Evolutionary conservation across 2,797 vertebrate genomes (phyloP).

Genomic region (Setipinna tenuifilis): DNA sequence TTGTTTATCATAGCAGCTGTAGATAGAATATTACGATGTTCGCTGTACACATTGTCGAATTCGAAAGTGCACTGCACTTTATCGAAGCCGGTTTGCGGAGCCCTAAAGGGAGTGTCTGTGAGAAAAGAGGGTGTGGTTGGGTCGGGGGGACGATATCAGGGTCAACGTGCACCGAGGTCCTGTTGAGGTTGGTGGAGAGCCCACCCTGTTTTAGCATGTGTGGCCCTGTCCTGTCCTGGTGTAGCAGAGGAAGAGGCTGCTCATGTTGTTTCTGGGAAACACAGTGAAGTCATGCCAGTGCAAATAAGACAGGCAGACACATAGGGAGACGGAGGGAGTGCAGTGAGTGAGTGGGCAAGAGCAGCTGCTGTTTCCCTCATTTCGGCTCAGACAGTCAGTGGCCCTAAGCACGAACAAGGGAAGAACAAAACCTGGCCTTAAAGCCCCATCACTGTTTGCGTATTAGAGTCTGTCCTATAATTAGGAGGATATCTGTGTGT

Average conservation of each 20-base stretch:
- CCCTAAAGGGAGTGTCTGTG: not conserved
- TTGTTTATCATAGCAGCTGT: too few species aligned
- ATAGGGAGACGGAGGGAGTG: slow-evolving; percentile 6
- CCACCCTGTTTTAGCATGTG: not conserved
- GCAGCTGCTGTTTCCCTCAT: slow-evolving; percentile 67
- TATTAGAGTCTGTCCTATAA: not conserved
- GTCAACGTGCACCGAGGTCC: not conserved
- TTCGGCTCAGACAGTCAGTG: not conserved
- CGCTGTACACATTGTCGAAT: too few species aligned
- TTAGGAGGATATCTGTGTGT: not conserved
- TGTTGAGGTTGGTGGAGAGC: not conserved
- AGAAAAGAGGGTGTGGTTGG: too few species aligned
- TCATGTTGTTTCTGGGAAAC: slow-evolving; percentile 60
- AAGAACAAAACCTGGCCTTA: not conserved
- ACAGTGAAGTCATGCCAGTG: slow-evolving; percentile 65
- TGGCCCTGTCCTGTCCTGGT: not conserved
- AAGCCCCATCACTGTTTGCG: not conserved
- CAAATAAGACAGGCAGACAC: slow-evolving; percentile 56
- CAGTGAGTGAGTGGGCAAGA: slow-evolving; percentile 62
- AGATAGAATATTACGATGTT: too few species aligned
- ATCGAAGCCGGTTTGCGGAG: too few species aligned
- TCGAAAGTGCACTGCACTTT: too few species aligned
- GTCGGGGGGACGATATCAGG: not conserved
- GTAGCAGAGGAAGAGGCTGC: slow-evolving; percentile 28
- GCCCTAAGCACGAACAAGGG: not conserved